Conservation (phyloP, 2,113 vertebrate genomes). For the Psammodynastes pulverulentus region DNA sequence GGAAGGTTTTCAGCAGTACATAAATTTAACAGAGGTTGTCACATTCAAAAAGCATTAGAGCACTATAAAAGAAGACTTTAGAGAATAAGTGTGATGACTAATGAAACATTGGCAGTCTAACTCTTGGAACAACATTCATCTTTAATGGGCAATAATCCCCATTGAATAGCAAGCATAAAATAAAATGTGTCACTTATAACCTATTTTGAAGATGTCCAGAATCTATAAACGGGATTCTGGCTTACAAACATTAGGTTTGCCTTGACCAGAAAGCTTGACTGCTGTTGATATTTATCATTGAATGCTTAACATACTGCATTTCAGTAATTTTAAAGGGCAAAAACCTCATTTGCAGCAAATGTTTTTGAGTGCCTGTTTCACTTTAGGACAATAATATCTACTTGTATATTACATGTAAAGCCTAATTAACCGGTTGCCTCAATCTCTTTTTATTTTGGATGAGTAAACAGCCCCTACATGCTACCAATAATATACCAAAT, state of each 20-base stretch:
- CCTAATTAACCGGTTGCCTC: neutral
- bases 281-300: neutral
- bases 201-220: slow-evolving; percentile 17
- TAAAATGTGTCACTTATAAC: slow-evolving; percentile 9
- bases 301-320: neutral
- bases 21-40: slow-evolving; percentile 28
- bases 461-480: neutral
- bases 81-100: slow-evolving; percentile 12
- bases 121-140: slow-evolving; percentile 25
- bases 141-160: slow-evolving; percentile 37
- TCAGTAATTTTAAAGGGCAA: neutral
- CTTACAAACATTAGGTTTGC: slow-evolving; percentile 28
- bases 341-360: neutral
- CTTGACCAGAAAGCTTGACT: slow-evolving; percentile 31
- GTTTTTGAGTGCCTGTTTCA: neutral
- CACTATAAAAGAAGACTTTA: slow-evolving; percentile 9
- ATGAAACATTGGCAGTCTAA: slow-evolving; percentile 32
- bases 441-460: slow-evolving; percentile 6
- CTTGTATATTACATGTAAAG: neutral
- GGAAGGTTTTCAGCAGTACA: slow-evolving; percentile 18
- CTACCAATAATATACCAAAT: neutral
- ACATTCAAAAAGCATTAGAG: neutral
- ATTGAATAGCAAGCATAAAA: slow-evolving; percentile 16
- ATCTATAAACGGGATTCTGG: slow-evolving; percentile 17
- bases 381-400: neutral